phyloP scores from a whole-genome alignment of 2,113 vertebrate genomes.

The Zosterops lateralis region DNA sequence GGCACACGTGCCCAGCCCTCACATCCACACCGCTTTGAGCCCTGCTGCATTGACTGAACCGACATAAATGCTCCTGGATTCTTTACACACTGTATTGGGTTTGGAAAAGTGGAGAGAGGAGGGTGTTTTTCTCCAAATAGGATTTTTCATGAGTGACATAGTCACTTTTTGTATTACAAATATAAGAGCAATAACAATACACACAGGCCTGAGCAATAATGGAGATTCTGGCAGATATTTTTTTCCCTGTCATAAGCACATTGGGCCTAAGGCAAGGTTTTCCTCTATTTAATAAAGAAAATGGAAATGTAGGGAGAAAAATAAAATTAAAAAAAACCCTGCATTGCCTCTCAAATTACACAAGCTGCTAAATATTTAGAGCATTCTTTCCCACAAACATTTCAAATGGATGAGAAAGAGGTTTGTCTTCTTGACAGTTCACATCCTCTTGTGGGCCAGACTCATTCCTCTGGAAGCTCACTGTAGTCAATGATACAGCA shows the following conservation, averaged over 20 bases:
- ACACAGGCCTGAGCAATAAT: constrained; percentile 2
- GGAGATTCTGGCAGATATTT: constrained; percentile 21
- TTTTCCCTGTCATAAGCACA: constrained; percentile 15
- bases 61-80: neutral
- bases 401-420: constrained; percentile 28
- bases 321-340: neutral
- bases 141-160: neutral
- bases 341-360: constrained; percentile 40
- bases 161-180: constrained; percentile 22
- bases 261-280: constrained; percentile 34
- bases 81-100: neutral
- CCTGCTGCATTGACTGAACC: neutral
- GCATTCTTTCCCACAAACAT: constrained; percentile 38
- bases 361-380: constrained; percentile 63
- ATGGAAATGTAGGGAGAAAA: constrained; percentile 23
- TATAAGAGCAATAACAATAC: constrained; percentile 11
- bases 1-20: neutral
- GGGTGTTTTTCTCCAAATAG: neutral
- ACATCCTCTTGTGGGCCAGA: constrained; percentile 12
- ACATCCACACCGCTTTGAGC: accelerated
- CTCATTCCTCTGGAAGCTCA: constrained; percentile 26
- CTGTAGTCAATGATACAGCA: neutral
- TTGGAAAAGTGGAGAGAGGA: neutral
- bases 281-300: constrained; percentile 56
- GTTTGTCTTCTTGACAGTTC: constrained; percentile 51